Base-by-base conservation (phyloP, 2,888 invertebrate genomes). In the Brenthis daphne region DNA sequence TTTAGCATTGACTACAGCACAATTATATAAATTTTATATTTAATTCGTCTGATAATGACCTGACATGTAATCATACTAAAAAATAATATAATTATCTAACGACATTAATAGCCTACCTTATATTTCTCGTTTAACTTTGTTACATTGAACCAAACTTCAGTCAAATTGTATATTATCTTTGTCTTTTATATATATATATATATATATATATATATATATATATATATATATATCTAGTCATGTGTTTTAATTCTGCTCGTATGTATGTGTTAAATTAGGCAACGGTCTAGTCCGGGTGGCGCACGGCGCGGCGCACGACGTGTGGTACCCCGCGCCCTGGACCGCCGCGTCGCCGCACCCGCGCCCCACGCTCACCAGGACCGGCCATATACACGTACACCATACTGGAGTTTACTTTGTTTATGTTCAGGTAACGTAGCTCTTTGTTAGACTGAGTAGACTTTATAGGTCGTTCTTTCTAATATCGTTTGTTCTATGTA, bases 321-420 rank as follows among this genome's bases (percentile, higher is more conserved):
- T 95, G 77, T 96, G 96, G 96, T 93, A 93, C 78, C 90, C 95
- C 0, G 90, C 94, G 11, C 84, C 92, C 20, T 96, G 95, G 96
- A 95, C 95, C 53, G 78, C 87, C 50, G 90, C 93, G 66, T 88
- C 94, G 1, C 94, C 94, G 0, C 94, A 94, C 91, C 93, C 94
- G 65, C 88, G 93, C 24, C 93, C 95, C 73, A 96, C 96, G 68
- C 90, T 90, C 57, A 89, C 95, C 1, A 83, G 93, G 55, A 93
- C 94, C 70, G 97, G 96, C 0, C 93, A 94, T 64, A 85, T 97
- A 0, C 95, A 94, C 13, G 94, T 97, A 0, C 94, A 94, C 75
- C 95, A 96, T 75, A 85, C 95, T 0, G 97, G 97, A 43, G 89
- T 97, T 20, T 97, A 97, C 84, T 94, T 96, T 67, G 94, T 96